phyloP scores from a whole-genome alignment of 37 sponge, comb jelly and placozoan genomes.

The Sycon ciliatum region DNA sequence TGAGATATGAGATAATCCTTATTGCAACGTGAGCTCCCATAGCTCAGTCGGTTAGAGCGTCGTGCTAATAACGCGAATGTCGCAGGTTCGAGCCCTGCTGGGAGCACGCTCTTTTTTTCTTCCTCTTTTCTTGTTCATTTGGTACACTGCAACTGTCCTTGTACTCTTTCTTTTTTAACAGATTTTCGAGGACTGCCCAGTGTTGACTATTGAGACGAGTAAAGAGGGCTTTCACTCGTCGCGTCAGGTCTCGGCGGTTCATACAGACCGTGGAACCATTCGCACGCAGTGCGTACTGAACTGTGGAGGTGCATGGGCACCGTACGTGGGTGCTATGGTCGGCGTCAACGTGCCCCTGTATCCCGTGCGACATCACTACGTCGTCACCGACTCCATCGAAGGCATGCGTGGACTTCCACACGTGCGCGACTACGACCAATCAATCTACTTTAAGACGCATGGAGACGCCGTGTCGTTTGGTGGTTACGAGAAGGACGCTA shows the following conservation, averaged over 20 bases:
- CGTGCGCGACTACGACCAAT: conserved; percentile 34
- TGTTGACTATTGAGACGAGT: conserved; percentile 38
- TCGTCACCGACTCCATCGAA: background rate
- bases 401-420: conserved; percentile 34
- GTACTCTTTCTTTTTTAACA: background rate
- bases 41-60: too few relatives aligned
- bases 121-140: background rate
- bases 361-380: conserved; percentile 1
- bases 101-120: background rate
- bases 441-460: conserved; percentile 25
- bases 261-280: conserved; percentile 50
- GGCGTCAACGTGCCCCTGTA: background rate
- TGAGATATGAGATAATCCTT: too few relatives aligned
- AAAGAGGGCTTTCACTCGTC: conserved; percentile 11
- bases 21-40: too few relatives aligned
- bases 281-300: conserved; percentile 63
- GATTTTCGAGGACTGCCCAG: conserved; percentile 46
- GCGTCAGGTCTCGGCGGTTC: conserved; percentile 54
- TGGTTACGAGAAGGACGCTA: conserved; percentile 27
- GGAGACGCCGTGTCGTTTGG: conserved; percentile 30
- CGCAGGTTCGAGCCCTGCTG: too few relatives aligned
- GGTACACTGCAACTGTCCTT: too few relatives aligned
- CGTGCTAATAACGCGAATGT: too few relatives aligned
- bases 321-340: conserved; percentile 11
- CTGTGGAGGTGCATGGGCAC: conserved; percentile 51